Base-by-base conservation (phyloP, 2,888 invertebrate genomes). In the Apamea epomidion region DNA sequence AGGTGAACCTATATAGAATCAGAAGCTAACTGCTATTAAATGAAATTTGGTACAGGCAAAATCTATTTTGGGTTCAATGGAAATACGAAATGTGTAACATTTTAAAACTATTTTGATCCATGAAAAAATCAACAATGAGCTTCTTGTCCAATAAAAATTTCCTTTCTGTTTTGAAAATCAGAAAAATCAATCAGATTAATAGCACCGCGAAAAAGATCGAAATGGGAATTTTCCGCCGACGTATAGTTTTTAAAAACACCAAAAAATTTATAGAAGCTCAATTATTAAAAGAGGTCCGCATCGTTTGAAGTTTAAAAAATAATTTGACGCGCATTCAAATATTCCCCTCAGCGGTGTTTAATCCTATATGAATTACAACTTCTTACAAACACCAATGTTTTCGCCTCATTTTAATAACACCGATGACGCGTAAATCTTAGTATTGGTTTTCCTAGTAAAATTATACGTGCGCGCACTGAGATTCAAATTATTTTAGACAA, bases 401-500 rank as follows among this genome's bases (percentile, higher is more conserved):
- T 80, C 6, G 21, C 1, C 29, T 60, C 18, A 18, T 74, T 60
- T 68, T 8, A 32, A 32, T 18, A 64, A 81, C 45, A 75, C 16
- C 21, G 2, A 69, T 81, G 76, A 76, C 51, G 51, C 18, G 18
- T 54, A 58, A 72, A 32, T 76, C 32, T 62, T 10, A 21, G 62
- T 69, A 64, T 68, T 78, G 45, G 37, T 37, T 69, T 78, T 69
- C 60, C 42, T 37, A 42, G 69, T 45, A 74, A 65, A 60, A 74
- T 42, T 18, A 65, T n/a, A 64, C 37, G 60, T 68, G 29, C 32
- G 32, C 32, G 8, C n/a, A 60, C n/a, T 45, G 75, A 69, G 65
- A 76, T 67, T 65, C 29, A 42, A 71, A 42, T 67, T 45, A 64
- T 62, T 60, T 73, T 29, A 37, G 58, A 82, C 82, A 79, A 74